phyloP scores from a whole-genome alignment of 2,113 vertebrate genomes.

The Alectura lathami region DNA sequence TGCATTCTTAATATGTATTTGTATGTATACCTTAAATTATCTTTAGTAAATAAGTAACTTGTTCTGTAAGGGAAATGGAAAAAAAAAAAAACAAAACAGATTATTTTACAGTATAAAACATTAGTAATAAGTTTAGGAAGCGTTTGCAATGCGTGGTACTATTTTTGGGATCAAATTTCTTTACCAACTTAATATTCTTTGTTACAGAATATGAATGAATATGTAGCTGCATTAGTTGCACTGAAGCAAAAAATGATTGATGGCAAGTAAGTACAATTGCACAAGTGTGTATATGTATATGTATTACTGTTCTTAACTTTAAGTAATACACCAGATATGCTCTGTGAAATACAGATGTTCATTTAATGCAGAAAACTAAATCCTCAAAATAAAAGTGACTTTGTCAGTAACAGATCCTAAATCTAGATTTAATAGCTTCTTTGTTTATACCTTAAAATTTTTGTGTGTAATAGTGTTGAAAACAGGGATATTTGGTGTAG shows the following conservation, averaged over 20 bases:
- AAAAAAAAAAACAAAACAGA: not conserved
- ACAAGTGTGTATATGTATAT: fast-evolving
- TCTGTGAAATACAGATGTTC: not conserved
- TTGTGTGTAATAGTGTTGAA: not conserved
- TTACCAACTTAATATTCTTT: slow-evolving; percentile 39
- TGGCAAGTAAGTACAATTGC: slow-evolving; percentile 87
- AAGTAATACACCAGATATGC: not conserved
- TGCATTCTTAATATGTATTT: fast-evolving
- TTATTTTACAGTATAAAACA: not conserved
- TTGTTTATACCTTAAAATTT: not conserved
- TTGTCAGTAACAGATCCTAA: not conserved
- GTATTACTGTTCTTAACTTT: not conserved
- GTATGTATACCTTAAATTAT: too few species aligned
- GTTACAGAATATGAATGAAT: slow-evolving; percentile 91
- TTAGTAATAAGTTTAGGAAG: fast-evolving
- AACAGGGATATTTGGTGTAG: not conserved
- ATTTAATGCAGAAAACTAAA: not conserved
- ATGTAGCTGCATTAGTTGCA: slow-evolving; percentile 89
- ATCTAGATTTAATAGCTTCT: not conserved
- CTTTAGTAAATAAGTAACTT: not conserved
- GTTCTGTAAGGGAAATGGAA: not conserved
- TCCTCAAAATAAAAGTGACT: not conserved
- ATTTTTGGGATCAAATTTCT: not conserved
- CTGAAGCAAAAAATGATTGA: slow-evolving; percentile 93
- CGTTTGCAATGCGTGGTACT: not conserved